These are phyloP conservation scores for Sisor rabdophorus DNA, from an alignment of 2,113 vertebrate species.

Conservation along the genomic window DNA sequence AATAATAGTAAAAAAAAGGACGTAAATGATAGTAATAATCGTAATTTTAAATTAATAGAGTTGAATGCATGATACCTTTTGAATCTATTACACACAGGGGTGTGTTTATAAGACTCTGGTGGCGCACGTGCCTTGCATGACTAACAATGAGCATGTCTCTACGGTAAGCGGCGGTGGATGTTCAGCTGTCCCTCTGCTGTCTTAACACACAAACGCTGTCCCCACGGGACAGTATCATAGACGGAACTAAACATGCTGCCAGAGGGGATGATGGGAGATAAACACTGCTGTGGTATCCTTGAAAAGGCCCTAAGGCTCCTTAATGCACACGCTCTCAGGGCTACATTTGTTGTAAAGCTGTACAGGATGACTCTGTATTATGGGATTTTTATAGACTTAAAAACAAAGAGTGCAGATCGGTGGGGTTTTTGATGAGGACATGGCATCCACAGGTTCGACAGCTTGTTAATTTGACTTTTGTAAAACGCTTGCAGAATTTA, in stretches of 20 bases:
- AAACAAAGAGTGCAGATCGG: background rate
- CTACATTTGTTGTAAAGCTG: background rate
- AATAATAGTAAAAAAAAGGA: background rate
- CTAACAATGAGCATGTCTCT: background rate
- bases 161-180: background rate
- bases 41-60: background rate
- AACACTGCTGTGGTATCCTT: slow-evolving; percentile 39
- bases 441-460: background rate
- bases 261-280: slow-evolving; percentile 36
- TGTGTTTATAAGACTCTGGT: background rate
- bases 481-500: background rate
- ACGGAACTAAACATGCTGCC: slow-evolving; percentile 22
- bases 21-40: background rate
- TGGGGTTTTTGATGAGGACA: background rate
- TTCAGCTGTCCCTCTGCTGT: slow-evolving; percentile 23
- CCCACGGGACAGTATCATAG: slow-evolving; percentile 24
- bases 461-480: background rate
- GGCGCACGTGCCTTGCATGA: background rate
- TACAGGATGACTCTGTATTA: background rate
- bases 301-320: slow-evolving; percentile 30
- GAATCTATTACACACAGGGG: too few relatives aligned
- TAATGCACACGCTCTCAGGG: slow-evolving; percentile 27
- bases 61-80: background rate
- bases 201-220: slow-evolving; percentile 12
- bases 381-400: background rate